phyloP scores from a whole-genome alignment of 2,113 vertebrate species.

The Shinisaurus crocodilurus region DNA sequence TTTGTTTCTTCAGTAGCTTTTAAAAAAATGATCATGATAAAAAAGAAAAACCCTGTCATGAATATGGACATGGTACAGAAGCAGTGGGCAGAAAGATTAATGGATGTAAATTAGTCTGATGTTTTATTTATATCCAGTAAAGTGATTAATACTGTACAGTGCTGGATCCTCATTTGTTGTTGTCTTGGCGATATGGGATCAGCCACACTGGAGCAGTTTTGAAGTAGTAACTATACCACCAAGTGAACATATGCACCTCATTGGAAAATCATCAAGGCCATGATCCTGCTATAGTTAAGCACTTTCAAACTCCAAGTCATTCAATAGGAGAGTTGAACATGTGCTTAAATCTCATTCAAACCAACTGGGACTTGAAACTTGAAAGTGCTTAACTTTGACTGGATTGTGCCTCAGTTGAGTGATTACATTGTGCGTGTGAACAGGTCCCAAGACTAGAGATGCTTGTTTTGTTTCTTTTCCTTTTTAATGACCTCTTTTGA shows the following conservation, averaged over 20 bases:
- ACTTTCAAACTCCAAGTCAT: neutral
- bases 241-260: neutral
- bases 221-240: neutral
- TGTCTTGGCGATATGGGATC: neutral
- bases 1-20: neutral
- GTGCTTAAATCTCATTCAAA: neutral
- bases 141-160: constrained; percentile 44
- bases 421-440: neutral
- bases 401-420: neutral
- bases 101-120: constrained; percentile 62
- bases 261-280: neutral
- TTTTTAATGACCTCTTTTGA: neutral
- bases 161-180: constrained; percentile 58
- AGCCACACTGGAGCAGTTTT: neutral
- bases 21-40: constrained; percentile 44
- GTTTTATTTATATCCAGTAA: constrained; percentile 64
- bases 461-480: neutral
- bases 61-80: constrained; percentile 6
- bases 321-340: neutral
- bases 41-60: constrained; percentile 23
- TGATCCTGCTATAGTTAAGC: neutral
- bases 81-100: constrained; percentile 48
- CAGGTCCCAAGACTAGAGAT: neutral
- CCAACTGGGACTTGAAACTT: too few relatives aligned
- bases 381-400: neutral